phyloP scores from a whole-genome alignment of 2,113 vertebrate genomes.

The Microtus montanus region DNA sequence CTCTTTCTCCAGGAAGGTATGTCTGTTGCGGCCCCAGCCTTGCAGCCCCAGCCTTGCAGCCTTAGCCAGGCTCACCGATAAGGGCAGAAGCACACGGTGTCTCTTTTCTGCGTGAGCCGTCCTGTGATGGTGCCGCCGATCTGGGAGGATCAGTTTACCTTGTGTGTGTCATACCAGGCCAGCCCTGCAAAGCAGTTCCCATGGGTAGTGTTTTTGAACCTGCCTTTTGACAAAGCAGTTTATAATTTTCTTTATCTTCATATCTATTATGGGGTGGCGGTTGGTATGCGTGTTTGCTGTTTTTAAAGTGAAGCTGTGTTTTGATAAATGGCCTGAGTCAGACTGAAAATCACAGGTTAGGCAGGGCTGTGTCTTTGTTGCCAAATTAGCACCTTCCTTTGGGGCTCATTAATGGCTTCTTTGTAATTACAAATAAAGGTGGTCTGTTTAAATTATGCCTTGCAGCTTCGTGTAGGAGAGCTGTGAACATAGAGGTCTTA shows the following conservation, averaged over 20 bases:
- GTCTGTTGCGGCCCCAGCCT: background rate
- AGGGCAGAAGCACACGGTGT: fast-evolving
- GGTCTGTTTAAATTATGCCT: conserved; percentile 56
- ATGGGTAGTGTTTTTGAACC: conserved; percentile 47
- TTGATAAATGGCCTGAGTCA: conserved; percentile 52
- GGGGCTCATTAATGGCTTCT: conserved; percentile 70
- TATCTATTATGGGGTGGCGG: conserved; percentile 12
- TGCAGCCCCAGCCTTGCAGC: background rate
- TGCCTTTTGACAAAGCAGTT: conserved; percentile 55
- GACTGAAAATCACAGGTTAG: conserved; percentile 52
- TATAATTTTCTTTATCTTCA: conserved; percentile 70
- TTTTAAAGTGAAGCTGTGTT: conserved; percentile 34
- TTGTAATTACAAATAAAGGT: conserved; percentile 72
- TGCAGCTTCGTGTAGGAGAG: conserved; percentile 35
- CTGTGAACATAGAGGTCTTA: conserved; percentile 21
- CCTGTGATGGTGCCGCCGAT: background rate
- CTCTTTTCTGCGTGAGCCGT: background rate
- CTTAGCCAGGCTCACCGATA: background rate
- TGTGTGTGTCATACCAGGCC: background rate
- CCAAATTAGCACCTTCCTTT: conserved; percentile 71
- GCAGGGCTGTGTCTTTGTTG: conserved; percentile 27
- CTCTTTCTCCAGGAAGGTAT: background rate
- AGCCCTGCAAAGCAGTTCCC: background rate
- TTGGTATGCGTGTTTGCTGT: conserved; percentile 6
- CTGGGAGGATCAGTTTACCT: conserved; percentile 38